A percentile compares a stretch with the other conserved stretches of the same genome.
These are phyloP conservation scores for Patella pellucida DNA, from an alignment of 2,888 invertebrate genomes.

Conservation along the genomic window DNA sequence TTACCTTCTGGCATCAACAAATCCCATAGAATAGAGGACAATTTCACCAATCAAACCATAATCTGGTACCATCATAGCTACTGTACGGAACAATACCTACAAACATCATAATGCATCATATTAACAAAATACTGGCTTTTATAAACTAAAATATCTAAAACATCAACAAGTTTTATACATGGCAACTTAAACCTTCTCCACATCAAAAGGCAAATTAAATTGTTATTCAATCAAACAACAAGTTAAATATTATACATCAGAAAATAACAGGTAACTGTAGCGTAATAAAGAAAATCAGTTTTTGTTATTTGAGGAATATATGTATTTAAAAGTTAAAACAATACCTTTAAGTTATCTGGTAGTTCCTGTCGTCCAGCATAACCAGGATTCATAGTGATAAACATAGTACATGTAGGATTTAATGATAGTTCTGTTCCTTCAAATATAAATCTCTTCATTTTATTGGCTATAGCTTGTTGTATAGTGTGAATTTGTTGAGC, in stretches of 20 bases:
- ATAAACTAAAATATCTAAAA: no score
- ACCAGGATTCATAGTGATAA: constrained; percentile 73
- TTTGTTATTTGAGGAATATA: neutral
- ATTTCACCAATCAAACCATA: constrained; percentile 72
- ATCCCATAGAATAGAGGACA: constrained; percentile 72
- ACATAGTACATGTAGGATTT: constrained; percentile 71
- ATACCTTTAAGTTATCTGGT: constrained; percentile 71
- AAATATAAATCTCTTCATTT: constrained; percentile 84
- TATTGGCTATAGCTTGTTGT: constrained; percentile 86
- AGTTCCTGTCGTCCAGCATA: constrained; percentile 72
- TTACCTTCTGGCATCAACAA: constrained; percentile 74
- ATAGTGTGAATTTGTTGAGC: constrained; percentile 94
- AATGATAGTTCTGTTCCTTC: constrained; percentile 71
- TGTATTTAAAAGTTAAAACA: neutral
- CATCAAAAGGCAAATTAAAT: no score
- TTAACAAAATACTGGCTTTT: no score
- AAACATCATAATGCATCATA: constrained; percentile 6
- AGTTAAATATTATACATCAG: neutral
- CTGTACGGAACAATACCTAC: constrained; percentile 73
- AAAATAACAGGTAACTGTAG: neutral
- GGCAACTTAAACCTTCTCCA: no score
- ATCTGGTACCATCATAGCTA: constrained; percentile 73
- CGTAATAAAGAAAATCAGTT: neutral
- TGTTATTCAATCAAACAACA: no score
- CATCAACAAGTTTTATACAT: no score